These are phyloP conservation scores for Drosophila mojavensis DNA, from an alignment of 1,140 invertebrate species.

Conservation along the genomic window DNA sequence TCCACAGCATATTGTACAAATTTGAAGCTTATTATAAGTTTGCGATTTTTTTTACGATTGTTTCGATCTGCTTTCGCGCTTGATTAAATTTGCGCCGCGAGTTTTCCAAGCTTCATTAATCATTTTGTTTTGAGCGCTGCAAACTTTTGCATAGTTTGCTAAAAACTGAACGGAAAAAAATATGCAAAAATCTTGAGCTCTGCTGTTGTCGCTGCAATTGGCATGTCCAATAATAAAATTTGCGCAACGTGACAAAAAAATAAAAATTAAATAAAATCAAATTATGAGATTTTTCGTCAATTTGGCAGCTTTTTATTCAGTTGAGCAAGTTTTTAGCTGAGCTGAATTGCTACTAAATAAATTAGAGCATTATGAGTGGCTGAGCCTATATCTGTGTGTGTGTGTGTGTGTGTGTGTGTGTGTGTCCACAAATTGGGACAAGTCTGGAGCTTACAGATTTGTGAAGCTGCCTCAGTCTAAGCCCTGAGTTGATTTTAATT, in stretches of 20 bases:
- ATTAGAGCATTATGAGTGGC: constrained; percentile 50
- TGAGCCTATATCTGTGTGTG: neutral
- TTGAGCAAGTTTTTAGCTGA: constrained; percentile 26
- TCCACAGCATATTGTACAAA: constrained; percentile 60
- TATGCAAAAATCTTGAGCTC: constrained; percentile 38
- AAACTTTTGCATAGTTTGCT: constrained; percentile 33
- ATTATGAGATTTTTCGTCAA: constrained; percentile 45
- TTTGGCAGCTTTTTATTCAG: constrained; percentile 35
- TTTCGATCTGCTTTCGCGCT: constrained; percentile 74
- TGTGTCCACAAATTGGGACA: constrained; percentile 8
- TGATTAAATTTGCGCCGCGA: constrained; percentile 77
- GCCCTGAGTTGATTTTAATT: neutral
- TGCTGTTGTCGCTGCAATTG: constrained; percentile 56
- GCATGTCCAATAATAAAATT: constrained; percentile 78
- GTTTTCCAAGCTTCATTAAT: constrained; percentile 77
- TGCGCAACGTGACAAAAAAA: constrained; percentile 40
- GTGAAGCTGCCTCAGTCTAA: neutral
- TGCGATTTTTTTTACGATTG: constrained; percentile 52
- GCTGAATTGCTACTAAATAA: constrained; percentile 56
- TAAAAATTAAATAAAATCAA: neutral
- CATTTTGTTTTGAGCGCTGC: constrained; percentile 49
- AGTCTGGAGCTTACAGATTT: constrained; percentile 41
- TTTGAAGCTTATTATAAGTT: constrained; percentile 79
- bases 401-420: constrained; percentile 1
- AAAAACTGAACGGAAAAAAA: neutral